Evolutionary conservation across 35 echinoderm and acorn worm genomes (phyloP).

Genomic region (Stichopus chloronotus): DNA sequence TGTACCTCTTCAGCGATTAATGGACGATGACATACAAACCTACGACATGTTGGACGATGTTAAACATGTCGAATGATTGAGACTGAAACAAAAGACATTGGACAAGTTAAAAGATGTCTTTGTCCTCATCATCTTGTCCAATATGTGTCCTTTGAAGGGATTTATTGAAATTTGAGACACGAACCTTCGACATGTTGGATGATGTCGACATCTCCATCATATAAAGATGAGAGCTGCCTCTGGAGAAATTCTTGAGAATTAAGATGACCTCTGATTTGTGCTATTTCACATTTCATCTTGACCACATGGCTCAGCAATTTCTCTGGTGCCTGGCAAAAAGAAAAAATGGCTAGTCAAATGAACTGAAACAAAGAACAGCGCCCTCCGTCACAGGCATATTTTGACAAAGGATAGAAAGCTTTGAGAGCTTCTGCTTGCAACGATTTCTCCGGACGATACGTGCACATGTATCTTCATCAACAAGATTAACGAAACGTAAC

Average conservation of each 20-base stretch:
- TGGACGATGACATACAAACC: too few relatives aligned
- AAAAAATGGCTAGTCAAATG: background rate
- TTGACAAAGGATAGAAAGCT: background rate
- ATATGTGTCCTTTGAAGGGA: too few relatives aligned
- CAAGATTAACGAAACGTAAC: too few relatives aligned
- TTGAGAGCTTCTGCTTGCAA: background rate
- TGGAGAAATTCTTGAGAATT: constrained; percentile 47
- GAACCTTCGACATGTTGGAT: constrained; percentile 62
- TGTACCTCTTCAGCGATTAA: too few relatives aligned
- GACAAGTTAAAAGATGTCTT: too few relatives aligned
- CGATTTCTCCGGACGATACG: background rate
- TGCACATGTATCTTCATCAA: too few relatives aligned
- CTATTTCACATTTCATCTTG: constrained; percentile 69
- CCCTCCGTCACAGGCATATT: background rate
- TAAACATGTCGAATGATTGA: too few relatives aligned
- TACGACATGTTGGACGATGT: too few relatives aligned
- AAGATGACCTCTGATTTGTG: constrained; percentile 52
- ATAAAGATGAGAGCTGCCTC: background rate
- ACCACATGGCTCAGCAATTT: constrained; percentile 58
- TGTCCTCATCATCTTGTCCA: too few relatives aligned
- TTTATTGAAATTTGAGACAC: background rate
- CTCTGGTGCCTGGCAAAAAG: constrained; percentile 63
- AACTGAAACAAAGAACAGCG: background rate
- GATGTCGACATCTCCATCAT: constrained; percentile 45
- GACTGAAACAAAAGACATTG: too few relatives aligned